Base-by-base conservation (phyloP, 2,113 vertebrate genomes). In the Cebidichthys violaceus region DNA sequence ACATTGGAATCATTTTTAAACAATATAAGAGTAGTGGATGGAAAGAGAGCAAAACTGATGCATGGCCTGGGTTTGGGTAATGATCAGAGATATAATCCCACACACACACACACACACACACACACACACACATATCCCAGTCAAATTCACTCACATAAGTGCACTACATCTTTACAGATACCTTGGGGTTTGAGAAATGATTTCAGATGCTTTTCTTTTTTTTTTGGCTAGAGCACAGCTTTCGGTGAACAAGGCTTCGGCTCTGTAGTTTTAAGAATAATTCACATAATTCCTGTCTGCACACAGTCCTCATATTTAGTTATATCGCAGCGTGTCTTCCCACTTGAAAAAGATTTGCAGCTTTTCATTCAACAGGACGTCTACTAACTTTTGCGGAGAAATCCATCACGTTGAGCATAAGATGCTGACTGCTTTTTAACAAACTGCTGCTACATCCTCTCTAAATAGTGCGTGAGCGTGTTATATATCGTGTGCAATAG, bases 1-100 rank as follows among this genome's bases (percentile, higher is more conserved):
- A 60, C 41, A 84, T 74, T 72, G 71, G 61, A 83, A 47, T 83
- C 39, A 75, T 41, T 83, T 77, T 77, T 75, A 18, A 70, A 82
- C 0, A 37, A 17, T 20, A 69, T 15, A 37, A 64, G 75, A 74
- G 27, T 0, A 35, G 47, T 24, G 22, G 73, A 70, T 74, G 31
- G 66, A 85, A 78, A 64, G 57, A 33, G 43, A 37, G 33, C 1
- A n/a, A 50, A 75, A 43, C 59, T 31, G 14, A 60, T 64, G 17
- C 70, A 60, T 41, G 1, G 29, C 60, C 45, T 50, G 35, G 13
- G 17, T 65, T 85, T 85, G 60, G 2, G 47, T 71, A 78, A 88
- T 24, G 70, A 87, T 70, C 39, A 69, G 14, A 65, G 59, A 76
- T 66, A 24, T 18, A 72, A 75, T 62, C 54, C 54, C 47, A 70